Conservation (phyloP, 2,113 vertebrate genomes). For the Aegotheles bennettii region DNA sequence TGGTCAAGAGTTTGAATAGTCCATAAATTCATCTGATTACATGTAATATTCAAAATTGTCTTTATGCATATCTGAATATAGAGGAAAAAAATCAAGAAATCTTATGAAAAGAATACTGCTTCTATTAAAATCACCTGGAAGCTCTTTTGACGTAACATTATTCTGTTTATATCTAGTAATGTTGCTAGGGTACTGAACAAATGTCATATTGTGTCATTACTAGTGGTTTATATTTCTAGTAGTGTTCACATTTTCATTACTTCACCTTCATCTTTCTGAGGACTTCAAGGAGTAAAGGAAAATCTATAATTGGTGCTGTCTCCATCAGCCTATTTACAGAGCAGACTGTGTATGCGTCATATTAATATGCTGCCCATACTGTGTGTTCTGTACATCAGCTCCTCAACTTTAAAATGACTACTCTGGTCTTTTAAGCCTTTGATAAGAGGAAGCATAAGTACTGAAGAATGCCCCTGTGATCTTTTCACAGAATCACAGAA, state of each 20-base stretch:
- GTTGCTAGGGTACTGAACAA: not conserved
- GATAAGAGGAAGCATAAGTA: not conserved
- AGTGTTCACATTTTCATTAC: not conserved
- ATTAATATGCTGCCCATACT: not conserved
- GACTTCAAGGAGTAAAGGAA: not conserved
- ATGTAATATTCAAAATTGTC: not conserved
- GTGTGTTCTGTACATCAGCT: not conserved
- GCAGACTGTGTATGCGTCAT: not conserved
- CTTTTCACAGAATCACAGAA: too few species aligned
- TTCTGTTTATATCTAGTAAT: not conserved
- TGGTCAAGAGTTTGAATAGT: not conserved
- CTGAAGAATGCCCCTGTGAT: not conserved
- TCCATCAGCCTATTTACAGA: conserved; percentile 2
- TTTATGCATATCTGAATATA: not conserved
- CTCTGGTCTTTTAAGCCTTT: not conserved
- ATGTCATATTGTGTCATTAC: not conserved
- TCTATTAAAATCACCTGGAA: not conserved
- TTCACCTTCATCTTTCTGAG: not conserved
- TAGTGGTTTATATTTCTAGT: not conserved
- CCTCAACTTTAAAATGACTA: not conserved
- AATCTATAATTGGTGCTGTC: not conserved
- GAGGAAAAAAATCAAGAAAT: not conserved
- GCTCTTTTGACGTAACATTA: not conserved
- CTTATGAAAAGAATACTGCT: not conserved
- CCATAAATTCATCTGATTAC: not conserved